Percentiles rank a stretch among this genome's conserved stretches.
phyloP scores from a whole-genome alignment of 1,140 invertebrate species.

The Anastrepha obliqua region DNA sequence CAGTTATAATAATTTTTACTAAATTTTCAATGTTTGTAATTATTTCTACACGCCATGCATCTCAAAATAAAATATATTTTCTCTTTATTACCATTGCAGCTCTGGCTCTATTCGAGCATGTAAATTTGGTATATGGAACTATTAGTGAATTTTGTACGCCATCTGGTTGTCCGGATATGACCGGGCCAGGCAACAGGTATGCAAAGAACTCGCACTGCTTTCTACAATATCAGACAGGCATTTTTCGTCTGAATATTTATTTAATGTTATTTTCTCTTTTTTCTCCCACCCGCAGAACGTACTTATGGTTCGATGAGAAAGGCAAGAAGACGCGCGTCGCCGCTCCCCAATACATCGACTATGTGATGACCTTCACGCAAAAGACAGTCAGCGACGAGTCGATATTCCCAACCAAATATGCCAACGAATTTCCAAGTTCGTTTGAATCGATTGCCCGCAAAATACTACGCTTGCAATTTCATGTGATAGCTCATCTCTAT shows the following conservation, averaged over 20 bases:
- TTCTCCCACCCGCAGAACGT: slow-evolving; percentile 81
- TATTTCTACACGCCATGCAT: no score
- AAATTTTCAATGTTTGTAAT: no score
- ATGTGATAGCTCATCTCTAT: slow-evolving; percentile 98
- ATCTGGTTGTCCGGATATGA: slow-evolving; percentile 95
- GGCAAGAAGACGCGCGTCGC: slow-evolving; percentile 97
- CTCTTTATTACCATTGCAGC: slow-evolving; percentile 79
- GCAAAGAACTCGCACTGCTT: slow-evolving; percentile 58
- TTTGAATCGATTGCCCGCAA: slow-evolving; percentile 97
- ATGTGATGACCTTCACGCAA: slow-evolving; percentile 98
- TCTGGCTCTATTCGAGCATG: slow-evolving; percentile 97
- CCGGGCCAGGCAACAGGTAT: slow-evolving; percentile 92
- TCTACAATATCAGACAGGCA: not conserved
- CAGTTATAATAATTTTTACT: no score
- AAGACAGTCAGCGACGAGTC: slow-evolving; percentile 97
- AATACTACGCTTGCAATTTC: slow-evolving; percentile 96
- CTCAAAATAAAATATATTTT: not conserved
- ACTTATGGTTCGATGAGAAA: slow-evolving; percentile 98
- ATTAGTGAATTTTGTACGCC: slow-evolving; percentile 98
- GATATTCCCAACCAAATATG: slow-evolving; percentile 98
- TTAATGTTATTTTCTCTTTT: slow-evolving; percentile 12
- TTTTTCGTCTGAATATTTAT: not conserved
- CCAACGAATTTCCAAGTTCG: slow-evolving; percentile 94
- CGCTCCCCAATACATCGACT: slow-evolving; percentile 98
- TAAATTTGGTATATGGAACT: slow-evolving; percentile 97